Evolutionary conservation across 2,888 invertebrate species (phyloP).

Genomic region (Xylophagus ater): DNA sequence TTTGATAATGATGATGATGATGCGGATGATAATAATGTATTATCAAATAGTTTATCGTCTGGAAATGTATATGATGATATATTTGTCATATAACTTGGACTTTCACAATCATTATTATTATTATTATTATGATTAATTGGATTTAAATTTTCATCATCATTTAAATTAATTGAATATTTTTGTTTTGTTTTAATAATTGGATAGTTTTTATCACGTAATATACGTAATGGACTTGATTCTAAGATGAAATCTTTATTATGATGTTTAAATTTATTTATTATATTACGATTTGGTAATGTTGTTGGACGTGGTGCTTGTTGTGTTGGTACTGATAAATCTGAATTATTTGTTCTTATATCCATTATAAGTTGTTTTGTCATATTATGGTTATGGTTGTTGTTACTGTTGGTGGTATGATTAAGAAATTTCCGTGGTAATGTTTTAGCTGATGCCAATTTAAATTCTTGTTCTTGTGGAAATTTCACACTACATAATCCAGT

Average conservation of each 20-base stretch:
- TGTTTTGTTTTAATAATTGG: slow-evolving; percentile 16
- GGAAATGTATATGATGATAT: slow-evolving; percentile 33
- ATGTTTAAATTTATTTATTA: too few species aligned
- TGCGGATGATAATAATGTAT: too few species aligned
- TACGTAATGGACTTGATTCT: slow-evolving; percentile 19
- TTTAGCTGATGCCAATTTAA: slow-evolving; percentile 29
- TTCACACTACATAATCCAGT: slow-evolving; percentile 24
- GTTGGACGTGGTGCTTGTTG: slow-evolving; percentile 34
- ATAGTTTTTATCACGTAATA: slow-evolving; percentile 21
- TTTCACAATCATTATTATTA: slow-evolving; percentile 30
- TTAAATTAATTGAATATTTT: slow-evolving; percentile 9
- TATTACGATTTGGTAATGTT: slow-evolving; percentile 34
- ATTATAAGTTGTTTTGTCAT: slow-evolving; percentile 17
- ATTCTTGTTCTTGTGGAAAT: slow-evolving; percentile 26
- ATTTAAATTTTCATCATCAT: slow-evolving; percentile 20
- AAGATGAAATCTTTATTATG: slow-evolving; percentile 8
- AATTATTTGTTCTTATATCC: slow-evolving; percentile 15
- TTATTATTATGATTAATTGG: slow-evolving; percentile 17
- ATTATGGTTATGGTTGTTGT: slow-evolving; percentile 12
- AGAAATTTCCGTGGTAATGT: slow-evolving; percentile 30
- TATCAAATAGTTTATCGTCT: slow-evolving; percentile 19
- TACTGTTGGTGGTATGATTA: slow-evolving; percentile 9
- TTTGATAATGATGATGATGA: too few species aligned
- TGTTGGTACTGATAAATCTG: slow-evolving; percentile 22
- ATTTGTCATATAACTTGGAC: slow-evolving; percentile 37